A percentile compares a stretch with the other conserved stretches of the same genome.
Conservation (phyloP, 2,888 invertebrate species). For the Cephalotes varians region DNA sequence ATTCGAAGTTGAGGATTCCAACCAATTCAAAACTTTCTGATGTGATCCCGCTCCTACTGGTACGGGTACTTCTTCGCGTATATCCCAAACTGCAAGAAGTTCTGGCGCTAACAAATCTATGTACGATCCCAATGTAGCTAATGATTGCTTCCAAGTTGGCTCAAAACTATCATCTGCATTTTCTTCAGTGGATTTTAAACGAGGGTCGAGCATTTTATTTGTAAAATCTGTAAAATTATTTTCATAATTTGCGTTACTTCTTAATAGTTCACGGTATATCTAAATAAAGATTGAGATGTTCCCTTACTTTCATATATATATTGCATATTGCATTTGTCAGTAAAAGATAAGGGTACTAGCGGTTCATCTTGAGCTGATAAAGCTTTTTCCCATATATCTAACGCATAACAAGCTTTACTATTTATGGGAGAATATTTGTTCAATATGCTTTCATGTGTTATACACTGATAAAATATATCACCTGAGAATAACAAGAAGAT, state of each 20-base stretch:
- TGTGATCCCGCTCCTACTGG: slow-evolving; percentile 74
- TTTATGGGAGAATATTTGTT: slow-evolving; percentile 77
- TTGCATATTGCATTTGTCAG: slow-evolving; percentile 76
- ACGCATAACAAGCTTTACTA: slow-evolving; percentile 74
- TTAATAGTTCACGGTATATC: neutral
- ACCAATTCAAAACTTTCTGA: slow-evolving; percentile 82
- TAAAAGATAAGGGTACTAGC: slow-evolving; percentile 76
- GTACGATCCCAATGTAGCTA: slow-evolving; percentile 77
- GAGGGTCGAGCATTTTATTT: slow-evolving; percentile 63
- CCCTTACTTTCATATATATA: slow-evolving; percentile 75
- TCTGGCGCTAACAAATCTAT: slow-evolving; percentile 82
- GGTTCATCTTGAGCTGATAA: slow-evolving; percentile 65
- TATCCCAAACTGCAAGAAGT: slow-evolving; percentile 81
- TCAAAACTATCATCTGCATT: slow-evolving; percentile 38
- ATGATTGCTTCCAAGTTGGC: slow-evolving; percentile 78
- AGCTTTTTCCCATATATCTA: slow-evolving; percentile 80
- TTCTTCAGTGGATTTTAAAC: slow-evolving; percentile 19
- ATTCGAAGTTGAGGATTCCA: slow-evolving; percentile 72
- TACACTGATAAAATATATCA: slow-evolving; percentile 83
- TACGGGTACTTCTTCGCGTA: slow-evolving; percentile 76
- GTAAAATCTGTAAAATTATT: slow-evolving; percentile 70
- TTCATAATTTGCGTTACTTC: neutral
- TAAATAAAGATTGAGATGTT: slow-evolving; percentile 10
- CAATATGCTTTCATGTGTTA: slow-evolving; percentile 76
- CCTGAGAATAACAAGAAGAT: slow-evolving; percentile 68